phyloP scores from a whole-genome alignment of 2,797 vertebrate genomes.

The Crax fasciolata region DNA sequence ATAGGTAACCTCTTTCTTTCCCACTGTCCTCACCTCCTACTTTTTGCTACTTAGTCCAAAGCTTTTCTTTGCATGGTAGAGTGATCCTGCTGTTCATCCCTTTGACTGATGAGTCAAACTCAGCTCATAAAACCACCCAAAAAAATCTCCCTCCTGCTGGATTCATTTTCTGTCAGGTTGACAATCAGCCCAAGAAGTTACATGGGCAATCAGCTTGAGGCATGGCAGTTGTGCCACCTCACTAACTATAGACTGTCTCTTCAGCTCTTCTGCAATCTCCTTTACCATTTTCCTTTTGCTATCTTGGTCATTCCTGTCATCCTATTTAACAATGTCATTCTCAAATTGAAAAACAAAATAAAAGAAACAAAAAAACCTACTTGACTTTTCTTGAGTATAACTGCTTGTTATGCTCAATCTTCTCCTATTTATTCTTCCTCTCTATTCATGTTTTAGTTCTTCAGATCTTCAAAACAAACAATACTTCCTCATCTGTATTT shows the following conservation, averaged over 20 bases:
- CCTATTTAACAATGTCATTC: neutral
- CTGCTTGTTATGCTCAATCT: too few relatives aligned
- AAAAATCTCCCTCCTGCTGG: neutral
- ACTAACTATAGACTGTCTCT: neutral
- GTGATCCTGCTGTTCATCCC: neutral
- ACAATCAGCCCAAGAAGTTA: neutral
- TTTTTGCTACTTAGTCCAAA: too few relatives aligned
- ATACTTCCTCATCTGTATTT: neutral
- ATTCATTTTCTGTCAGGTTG: neutral
- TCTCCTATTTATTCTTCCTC: too few relatives aligned
- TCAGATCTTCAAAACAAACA: neutral
- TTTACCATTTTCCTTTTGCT: neutral
- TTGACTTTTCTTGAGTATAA: neutral
- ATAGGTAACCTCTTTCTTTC: neutral
- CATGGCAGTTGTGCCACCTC: neutral
- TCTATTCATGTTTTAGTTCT: neutral
- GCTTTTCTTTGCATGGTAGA: neutral
- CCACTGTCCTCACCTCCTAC: neutral
- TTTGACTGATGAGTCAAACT: neutral
- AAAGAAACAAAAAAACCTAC: neutral
- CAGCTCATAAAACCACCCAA: neutral
- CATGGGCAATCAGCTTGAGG: neutral
- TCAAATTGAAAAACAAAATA: neutral
- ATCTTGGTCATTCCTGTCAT: neutral
- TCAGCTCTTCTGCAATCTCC: neutral